Conservation (phyloP, 2,888 invertebrate species). For the Imbricaverruca yamaguchii region DNA sequence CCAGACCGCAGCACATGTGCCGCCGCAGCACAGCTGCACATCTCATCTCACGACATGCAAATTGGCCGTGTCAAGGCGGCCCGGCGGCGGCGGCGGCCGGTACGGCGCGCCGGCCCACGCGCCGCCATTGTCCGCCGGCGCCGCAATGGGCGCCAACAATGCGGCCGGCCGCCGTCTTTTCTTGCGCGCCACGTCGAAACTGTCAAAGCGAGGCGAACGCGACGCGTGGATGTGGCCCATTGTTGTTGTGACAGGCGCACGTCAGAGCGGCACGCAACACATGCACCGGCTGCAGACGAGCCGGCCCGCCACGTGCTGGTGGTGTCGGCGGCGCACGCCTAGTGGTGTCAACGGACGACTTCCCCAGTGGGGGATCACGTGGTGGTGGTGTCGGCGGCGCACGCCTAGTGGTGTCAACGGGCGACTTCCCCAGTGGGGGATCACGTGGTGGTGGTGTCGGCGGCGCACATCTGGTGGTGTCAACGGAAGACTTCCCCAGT, state of each 20-base stretch:
- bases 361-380: too few relatives aligned
- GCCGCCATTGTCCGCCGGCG: constrained; percentile 5
- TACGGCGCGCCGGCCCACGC: not conserved
- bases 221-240: not conserved
- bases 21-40: not conserved
- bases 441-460: too few relatives aligned
- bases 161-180: not conserved
- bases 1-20: not conserved
- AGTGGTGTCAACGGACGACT: too few relatives aligned
- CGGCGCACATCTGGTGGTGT: too few relatives aligned
- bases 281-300: not conserved
- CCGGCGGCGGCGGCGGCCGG: not conserved
- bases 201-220: not conserved
- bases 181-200: not conserved
- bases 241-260: constrained; percentile 2
- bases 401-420: too few relatives aligned
- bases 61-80: not conserved
- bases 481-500: too few relatives aligned
- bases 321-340: too few relatives aligned
- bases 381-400: too few relatives aligned
- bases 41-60: not conserved
- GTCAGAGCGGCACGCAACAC: not conserved
- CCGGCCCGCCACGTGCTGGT: too few relatives aligned
- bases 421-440: too few relatives aligned
- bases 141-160: constrained; percentile 13